Evolutionary conservation across 1,140 invertebrate species (phyloP).

Genomic region (Probaryconus sp.): DNA sequence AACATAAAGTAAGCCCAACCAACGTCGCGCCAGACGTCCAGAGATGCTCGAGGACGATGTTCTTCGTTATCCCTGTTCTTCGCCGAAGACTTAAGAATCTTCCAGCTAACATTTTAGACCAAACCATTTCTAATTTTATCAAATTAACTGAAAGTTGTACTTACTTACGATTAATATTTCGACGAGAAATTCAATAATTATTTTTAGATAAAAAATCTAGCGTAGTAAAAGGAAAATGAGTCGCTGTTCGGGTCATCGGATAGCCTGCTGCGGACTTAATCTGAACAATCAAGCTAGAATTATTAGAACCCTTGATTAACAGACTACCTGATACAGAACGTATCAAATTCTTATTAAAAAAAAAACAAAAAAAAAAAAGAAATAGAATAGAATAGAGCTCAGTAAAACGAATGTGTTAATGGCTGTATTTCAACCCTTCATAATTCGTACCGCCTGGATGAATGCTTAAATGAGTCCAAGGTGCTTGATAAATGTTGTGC

Average conservation of each 20-base stretch:
- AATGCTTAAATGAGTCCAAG: conserved; percentile 2
- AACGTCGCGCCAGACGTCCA: conserved; percentile 47
- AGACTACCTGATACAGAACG: conserved; percentile 14
- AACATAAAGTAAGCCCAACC: conserved; percentile 63
- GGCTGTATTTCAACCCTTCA: conserved; percentile 27
- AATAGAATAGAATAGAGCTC: conserved; percentile 11
- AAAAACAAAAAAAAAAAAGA: no score
- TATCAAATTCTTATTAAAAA: conserved; percentile 21
- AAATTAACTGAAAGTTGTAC: no score
- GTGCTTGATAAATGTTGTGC: background rate
- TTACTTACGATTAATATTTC: no score
- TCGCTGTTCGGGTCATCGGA: conserved; percentile 27
- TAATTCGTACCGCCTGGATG: conserved; percentile 13
- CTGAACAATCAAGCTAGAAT: conserved; percentile 30
- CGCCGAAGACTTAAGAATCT: background rate
- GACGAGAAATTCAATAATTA: no score
- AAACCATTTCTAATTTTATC: conserved; percentile 16
- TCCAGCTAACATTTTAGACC: conserved; percentile 2
- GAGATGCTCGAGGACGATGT: conserved; percentile 30
- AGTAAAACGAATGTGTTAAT: conserved; percentile 35
- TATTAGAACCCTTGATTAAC: conserved; percentile 31
- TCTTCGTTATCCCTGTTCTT: background rate
- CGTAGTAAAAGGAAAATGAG: conserved; percentile 4
- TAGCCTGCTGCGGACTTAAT: conserved; percentile 32
- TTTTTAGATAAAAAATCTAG: no score